A percentile compares a stretch with the other conserved stretches of the same genome.
Evolutionary conservation across 2,888 invertebrate species (phyloP).

Genomic region (Stegana nigrithorax): DNA sequence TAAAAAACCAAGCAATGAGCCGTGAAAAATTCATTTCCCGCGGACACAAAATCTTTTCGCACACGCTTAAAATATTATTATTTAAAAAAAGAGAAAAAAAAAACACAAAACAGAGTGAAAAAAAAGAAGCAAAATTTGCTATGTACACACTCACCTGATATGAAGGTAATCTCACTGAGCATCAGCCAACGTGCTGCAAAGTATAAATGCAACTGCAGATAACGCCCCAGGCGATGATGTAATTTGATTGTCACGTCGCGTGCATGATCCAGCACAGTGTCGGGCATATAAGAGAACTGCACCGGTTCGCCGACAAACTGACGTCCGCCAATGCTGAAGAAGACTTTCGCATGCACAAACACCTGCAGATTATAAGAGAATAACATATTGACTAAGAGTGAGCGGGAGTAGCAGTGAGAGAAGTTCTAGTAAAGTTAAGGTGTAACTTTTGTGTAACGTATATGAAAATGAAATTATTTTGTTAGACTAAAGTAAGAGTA

Average conservation of each 20-base stretch:
- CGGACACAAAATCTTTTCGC: too few relatives aligned
- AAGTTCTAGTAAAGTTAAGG: background rate
- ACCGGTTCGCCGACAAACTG: slow-evolving; percentile 80
- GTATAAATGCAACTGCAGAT: slow-evolving; percentile 80
- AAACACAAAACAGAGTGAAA: too few relatives aligned
- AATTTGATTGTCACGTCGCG: slow-evolving; percentile 85
- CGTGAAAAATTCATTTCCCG: too few relatives aligned
- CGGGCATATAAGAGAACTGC: slow-evolving; percentile 81
- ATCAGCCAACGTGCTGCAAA: slow-evolving; percentile 87
- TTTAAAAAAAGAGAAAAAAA: slow-evolving; percentile 44
- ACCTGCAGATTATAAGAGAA: slow-evolving; percentile 77
- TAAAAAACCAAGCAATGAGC: too few relatives aligned
- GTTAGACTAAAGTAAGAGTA: slow-evolving; percentile 25
- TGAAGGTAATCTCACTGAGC: slow-evolving; percentile 86
- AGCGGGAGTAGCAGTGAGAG: background rate
- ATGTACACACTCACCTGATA: slow-evolving; percentile 74
- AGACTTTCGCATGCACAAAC: slow-evolving; percentile 81
- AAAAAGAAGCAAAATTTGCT: too few relatives aligned
- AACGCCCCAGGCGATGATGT: slow-evolving; percentile 80
- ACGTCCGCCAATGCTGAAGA: slow-evolving; percentile 80
- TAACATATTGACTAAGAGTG: too few relatives aligned
- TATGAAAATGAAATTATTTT: slow-evolving; percentile 12
- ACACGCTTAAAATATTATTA: slow-evolving; percentile 25
- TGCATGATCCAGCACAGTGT: slow-evolving; percentile 80
- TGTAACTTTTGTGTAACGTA: background rate